Conservation (phyloP, 2,888 invertebrate species). For the Heliconius sara region DNA sequence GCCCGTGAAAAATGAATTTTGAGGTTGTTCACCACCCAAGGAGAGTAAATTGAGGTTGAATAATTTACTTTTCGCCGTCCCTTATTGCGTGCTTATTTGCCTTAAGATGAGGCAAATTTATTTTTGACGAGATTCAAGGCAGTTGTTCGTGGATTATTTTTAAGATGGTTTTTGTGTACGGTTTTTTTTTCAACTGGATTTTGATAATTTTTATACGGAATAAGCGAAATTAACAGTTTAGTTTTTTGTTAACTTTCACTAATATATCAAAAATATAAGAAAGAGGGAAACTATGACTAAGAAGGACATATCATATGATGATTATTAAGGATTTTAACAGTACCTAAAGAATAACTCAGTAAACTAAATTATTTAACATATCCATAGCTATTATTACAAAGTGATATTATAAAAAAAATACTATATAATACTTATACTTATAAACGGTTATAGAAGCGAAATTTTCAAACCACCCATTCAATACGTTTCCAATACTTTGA, state of each 20-base stretch:
- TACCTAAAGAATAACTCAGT: too few species aligned
- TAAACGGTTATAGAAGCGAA: background rate
- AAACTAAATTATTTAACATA: too few species aligned
- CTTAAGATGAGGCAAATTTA: slow-evolving; percentile 45
- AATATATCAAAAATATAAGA: background rate
- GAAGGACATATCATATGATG: too few species aligned
- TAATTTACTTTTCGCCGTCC: slow-evolving; percentile 61
- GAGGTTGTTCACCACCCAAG: slow-evolving; percentile 59
- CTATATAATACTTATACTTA: too few species aligned
- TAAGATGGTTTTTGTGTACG: slow-evolving; percentile 9
- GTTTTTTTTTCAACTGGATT: background rate
- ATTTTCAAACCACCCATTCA: background rate
- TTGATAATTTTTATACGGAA: background rate
- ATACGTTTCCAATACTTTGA: background rate
- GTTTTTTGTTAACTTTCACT: background rate
- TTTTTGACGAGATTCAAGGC: slow-evolving; percentile 45
- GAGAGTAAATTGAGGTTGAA: slow-evolving; percentile 63
- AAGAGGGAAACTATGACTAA: too few species aligned
- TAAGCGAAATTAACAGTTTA: background rate
- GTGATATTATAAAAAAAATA: too few species aligned
- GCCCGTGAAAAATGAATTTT: slow-evolving; percentile 71
- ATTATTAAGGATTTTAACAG: too few species aligned
- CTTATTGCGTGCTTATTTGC: slow-evolving; percentile 52
- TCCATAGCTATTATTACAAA: too few species aligned
- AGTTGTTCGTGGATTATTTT: slow-evolving; percentile 41